Conservation (phyloP, 2,113 vertebrate species). For the Micromys minutus region DNA sequence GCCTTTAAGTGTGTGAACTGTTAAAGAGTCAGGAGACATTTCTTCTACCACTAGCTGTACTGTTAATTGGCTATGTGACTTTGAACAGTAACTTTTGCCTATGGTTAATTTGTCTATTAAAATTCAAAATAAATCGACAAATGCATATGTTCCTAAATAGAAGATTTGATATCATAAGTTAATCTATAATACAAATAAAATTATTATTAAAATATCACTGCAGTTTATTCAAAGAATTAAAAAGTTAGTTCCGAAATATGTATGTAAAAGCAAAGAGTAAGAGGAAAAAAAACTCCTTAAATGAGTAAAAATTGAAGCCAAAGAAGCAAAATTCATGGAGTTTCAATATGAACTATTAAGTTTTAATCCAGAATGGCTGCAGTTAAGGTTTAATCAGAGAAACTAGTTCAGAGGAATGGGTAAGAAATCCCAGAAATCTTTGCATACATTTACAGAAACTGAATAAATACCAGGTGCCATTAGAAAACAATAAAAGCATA, state of each 20-base stretch:
- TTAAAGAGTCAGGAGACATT: constrained; percentile 52
- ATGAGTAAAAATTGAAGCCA: neutral
- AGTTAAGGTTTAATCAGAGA: constrained; percentile 25
- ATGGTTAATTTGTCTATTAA: constrained; percentile 56
- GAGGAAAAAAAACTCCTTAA: constrained; percentile 36
- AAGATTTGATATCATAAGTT: constrained; percentile 36
- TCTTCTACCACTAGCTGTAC: constrained; percentile 9
- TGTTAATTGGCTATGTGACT: constrained; percentile 47
- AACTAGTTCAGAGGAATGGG: neutral
- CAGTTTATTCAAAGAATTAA: neutral
- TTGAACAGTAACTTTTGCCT: constrained; percentile 11
- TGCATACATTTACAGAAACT: neutral
- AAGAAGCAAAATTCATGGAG: neutral
- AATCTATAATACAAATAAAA: constrained; percentile 46
- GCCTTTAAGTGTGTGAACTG: constrained; percentile 32
- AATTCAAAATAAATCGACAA: constrained; percentile 53
- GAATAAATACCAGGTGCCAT: constrained; percentile 21
- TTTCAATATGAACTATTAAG: constrained; percentile 38
- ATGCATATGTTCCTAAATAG: neutral
- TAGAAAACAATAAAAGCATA: neutral
- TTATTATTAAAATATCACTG: constrained; percentile 16
- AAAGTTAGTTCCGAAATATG: constrained; percentile 41
- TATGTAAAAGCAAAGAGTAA: constrained; percentile 16
- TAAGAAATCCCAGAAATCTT: neutral
- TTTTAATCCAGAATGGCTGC: constrained; percentile 8